These are phyloP conservation scores for Xyrichtys novacula DNA, from an alignment of 2,797 vertebrate genomes.

Conservation along the genomic window DNA sequence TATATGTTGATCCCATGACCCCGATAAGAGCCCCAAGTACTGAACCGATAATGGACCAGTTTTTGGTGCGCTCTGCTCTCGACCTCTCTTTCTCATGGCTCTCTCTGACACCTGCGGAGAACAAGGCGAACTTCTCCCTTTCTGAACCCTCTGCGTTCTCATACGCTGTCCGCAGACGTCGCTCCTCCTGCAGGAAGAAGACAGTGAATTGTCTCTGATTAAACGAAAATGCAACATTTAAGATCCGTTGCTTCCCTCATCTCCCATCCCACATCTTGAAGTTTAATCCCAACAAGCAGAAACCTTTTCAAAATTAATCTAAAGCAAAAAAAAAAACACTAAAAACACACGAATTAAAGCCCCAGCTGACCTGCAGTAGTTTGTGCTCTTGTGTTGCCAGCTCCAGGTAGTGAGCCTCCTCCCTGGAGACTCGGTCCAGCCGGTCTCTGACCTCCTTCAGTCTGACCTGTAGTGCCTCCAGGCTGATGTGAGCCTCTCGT, in stretches of 20 bases:
- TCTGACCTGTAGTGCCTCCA: constrained; percentile 89
- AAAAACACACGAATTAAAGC: background rate
- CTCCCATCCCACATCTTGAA: too few relatives aligned
- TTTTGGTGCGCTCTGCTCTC: constrained; percentile 95
- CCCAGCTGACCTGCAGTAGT: constrained; percentile 89
- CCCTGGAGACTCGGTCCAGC: constrained; percentile 95
- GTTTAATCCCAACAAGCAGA: too few relatives aligned
- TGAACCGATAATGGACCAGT: constrained; percentile 97
- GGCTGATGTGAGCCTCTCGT: constrained; percentile 87
- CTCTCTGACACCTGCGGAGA: constrained; percentile 93
- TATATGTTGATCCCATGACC: constrained; percentile 95
- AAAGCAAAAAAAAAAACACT: too few relatives aligned
- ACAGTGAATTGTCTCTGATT: too few relatives aligned
- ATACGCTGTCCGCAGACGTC: constrained; percentile 87
- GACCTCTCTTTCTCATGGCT: constrained; percentile 97
- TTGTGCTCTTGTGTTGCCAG: constrained; percentile 95
- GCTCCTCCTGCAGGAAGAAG: constrained; percentile 89
- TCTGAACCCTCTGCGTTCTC: constrained; percentile 88
- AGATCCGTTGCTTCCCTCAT: too few relatives aligned
- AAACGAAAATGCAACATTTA: too few relatives aligned
- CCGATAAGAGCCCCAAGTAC: constrained; percentile 95
- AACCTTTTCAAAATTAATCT: too few relatives aligned
- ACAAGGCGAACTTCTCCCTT: constrained; percentile 93
- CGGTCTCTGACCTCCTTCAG: constrained; percentile 95
- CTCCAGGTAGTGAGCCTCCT: constrained; percentile 95